Evolutionary conservation across 2,888 invertebrate genomes (phyloP), one percentile per base, ranked within the genome.

Genomic region (Chorisops tibialis): DNA sequence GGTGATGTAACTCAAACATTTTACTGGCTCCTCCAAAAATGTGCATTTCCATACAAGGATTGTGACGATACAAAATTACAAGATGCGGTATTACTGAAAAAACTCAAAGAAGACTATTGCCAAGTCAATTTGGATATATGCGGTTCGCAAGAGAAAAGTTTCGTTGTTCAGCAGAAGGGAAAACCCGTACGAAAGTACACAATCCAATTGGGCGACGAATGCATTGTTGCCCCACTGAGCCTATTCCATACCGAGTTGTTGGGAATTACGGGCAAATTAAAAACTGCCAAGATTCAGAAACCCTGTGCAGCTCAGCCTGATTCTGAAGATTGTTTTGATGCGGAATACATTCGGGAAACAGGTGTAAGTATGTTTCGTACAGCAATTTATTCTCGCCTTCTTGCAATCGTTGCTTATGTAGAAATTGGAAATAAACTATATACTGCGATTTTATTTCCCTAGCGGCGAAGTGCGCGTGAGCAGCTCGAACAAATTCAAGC

Each of bases 241-340:
- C 80, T 95, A 63, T 94, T 96, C 74, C 88, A 90, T 74, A 93
- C 92, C 0, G 95, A 95, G 75, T 79, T 96, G 61, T 67, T 96
- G 19, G 90, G 89, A 70, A 87, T 95, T 14, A 94, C 94, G 0
- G 92, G 92, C 0, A 72, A 71, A 59, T 74, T 79, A 0, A 91
- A 93, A 74, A 79, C 80, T 24, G 86, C 88, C 1, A 87, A 88
- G 69, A 86, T 87, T 11, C 92, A 92, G 71, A 86, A 83, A 68
- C 76, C 85, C 45, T 79, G 82, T 51, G 87, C 93, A 3, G 81
- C 82, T 63, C 79, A 83, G 4, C 81, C 84, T 66, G 94, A 96
- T 73, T 87, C 94, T 0, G 93, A 94, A 76, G 96, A 96, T 79
- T 94, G 94, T 2, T 93, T 93, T 73, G 96, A 96, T 80, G 93